Evolutionary conservation across 2,113 vertebrate species (phyloP), one percentile per base, ranked within the genome.

Genomic region (Casuarius casuarius): DNA sequence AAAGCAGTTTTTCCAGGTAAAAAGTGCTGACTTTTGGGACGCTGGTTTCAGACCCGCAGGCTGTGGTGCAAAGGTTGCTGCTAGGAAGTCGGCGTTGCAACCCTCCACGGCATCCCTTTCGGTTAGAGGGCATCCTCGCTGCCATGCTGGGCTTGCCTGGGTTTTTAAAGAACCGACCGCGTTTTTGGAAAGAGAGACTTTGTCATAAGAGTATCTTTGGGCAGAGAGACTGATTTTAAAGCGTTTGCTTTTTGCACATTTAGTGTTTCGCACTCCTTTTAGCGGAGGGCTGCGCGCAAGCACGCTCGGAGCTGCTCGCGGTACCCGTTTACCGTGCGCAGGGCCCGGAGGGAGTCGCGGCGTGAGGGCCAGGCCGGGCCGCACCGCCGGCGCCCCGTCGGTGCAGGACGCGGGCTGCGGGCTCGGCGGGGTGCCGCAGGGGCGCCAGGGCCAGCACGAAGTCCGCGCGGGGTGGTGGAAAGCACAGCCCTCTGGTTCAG

Each of bases 111-210:
- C 40, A 11, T 17, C 26, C 51, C 10, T 91, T 95, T 94, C 9
- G 67, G 70, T 79, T 72, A 91, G 94, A 58, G 77, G 65, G 33
- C 56, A 73, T 68, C 95, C 73, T 81, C 40, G 22, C 72, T 97
- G 80, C 89, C 49, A 38, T 92, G 89, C 89, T 52, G 86, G 7
- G 38, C 21, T 46, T 92, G 40, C 82, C 49, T 62, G n/a, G 38
- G 38, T 38, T 38, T 8, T 54, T 78, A 26, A 70, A 70, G 70
- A 83, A 26, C 0, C 0, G 54, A 51, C n/a, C 9, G 42, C 31
- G 58, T 76, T 91, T 75, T 48, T 48, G 6, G 46, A 12, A 48
- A 48, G 46, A 19, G 46, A 18, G 46, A 12, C 46, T 48, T 48
- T 19, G 17, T 19, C 46, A 19, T 6, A 48, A 8, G 46, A 7